Evolutionary conservation across 2,888 invertebrate species (phyloP).

Genomic region (Byasa hedistus): DNA sequence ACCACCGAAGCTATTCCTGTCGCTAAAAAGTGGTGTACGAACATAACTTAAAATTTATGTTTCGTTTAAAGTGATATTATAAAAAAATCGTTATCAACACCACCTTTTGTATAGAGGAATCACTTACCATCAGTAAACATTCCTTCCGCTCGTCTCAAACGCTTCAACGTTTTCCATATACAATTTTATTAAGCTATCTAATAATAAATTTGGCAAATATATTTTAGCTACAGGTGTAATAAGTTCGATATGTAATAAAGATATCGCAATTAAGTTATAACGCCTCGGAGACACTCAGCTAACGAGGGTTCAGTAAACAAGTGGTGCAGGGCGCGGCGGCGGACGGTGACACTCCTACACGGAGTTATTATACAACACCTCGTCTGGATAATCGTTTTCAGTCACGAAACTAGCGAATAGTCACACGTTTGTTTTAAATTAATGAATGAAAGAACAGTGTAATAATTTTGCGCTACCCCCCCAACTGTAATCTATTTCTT

Average conservation of each 20-base stretch:
- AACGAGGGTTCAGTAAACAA: conserved; percentile 51
- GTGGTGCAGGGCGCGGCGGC: conserved; percentile 49
- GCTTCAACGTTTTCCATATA: too few species aligned
- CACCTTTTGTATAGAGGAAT: too few species aligned
- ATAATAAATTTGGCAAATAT: conserved; percentile 2
- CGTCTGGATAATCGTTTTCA: conserved; percentile 45
- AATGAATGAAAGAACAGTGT: background rate
- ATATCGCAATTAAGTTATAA: conserved; percentile 50
- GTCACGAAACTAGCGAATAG: conserved; percentile 48
- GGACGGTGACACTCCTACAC: conserved; percentile 59
- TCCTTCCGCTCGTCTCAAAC: too few species aligned
- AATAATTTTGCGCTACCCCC: background rate
- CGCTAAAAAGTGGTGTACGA: too few species aligned
- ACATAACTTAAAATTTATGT: too few species aligned
- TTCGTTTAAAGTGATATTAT: too few species aligned
- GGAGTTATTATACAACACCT: conserved; percentile 47
- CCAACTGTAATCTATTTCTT: background rate
- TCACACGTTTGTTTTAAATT: background rate
- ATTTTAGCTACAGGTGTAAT: conserved; percentile 29
- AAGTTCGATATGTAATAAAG: conserved; percentile 32
- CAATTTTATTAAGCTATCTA: too few species aligned
- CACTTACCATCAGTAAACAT: too few species aligned
- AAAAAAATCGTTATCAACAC: too few species aligned
- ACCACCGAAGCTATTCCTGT: too few species aligned
- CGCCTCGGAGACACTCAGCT: conserved; percentile 64